phyloP scores from a whole-genome alignment of 2,888 invertebrate species.

The Platycheirus albimanus region DNA sequence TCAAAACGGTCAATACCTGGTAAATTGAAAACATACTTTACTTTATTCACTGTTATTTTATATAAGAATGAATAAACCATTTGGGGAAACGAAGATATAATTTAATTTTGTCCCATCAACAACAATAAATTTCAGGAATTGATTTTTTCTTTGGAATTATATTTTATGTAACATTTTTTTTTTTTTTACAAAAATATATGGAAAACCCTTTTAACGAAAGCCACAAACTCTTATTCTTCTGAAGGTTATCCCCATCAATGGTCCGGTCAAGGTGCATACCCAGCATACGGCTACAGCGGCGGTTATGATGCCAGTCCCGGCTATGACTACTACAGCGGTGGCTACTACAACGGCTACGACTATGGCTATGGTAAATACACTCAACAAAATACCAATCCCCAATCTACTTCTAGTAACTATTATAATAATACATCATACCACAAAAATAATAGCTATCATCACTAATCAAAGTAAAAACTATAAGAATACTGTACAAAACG shows the following conservation, averaged over 20 bases:
- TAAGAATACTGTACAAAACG: constrained; percentile 73
- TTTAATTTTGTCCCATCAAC: too few relatives aligned
- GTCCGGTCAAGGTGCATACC: constrained; percentile 86
- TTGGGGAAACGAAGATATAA: too few relatives aligned
- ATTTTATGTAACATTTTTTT: constrained; percentile 19
- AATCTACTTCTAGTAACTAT: constrained; percentile 79
- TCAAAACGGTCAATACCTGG: too few relatives aligned
- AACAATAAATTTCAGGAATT: too few relatives aligned
- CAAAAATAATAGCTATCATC: constrained; percentile 82
- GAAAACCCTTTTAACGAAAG: constrained; percentile 55
- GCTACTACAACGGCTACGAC: constrained; percentile 86
- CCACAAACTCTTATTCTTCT: constrained; percentile 53
- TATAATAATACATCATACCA: constrained; percentile 81
- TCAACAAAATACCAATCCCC: constrained; percentile 81
- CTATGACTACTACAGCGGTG: constrained; percentile 89
- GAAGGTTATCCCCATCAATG: constrained; percentile 81
- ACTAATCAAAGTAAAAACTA: constrained; percentile 76
- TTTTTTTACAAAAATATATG: constrained; percentile 44
- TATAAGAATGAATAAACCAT: too few relatives aligned
- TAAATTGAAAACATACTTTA: too few relatives aligned
- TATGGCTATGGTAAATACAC: constrained; percentile 85
- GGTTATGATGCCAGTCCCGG: constrained; percentile 86
- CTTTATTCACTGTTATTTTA: too few relatives aligned
- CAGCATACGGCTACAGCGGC: constrained; percentile 87
- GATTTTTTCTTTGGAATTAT: constrained; percentile 54